Evolutionary conservation across 2,113 vertebrate species (phyloP).

Genomic region (Oncorhynchus keta): DNA sequence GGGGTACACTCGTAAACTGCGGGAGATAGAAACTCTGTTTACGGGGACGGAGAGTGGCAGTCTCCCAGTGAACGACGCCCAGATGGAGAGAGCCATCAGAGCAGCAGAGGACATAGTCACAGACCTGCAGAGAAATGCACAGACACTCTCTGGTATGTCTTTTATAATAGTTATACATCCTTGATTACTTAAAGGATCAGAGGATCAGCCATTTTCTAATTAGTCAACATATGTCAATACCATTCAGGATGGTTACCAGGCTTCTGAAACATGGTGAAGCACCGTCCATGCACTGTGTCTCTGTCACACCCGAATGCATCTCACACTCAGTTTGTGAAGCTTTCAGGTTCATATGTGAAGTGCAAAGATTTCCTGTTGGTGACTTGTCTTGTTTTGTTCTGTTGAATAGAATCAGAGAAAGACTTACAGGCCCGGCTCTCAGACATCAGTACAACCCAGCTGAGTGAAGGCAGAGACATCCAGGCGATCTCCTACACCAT

Average conservation of each 20-base stretch:
- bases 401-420: conserved; percentile 67
- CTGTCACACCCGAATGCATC: neutral
- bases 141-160: conserved; percentile 53
- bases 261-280: too few relatives aligned
- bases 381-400: neutral
- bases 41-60: conserved; percentile 29
- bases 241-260: neutral
- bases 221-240: too few relatives aligned
- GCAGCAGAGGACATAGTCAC: conserved; percentile 61
- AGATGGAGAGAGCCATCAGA: conserved; percentile 75
- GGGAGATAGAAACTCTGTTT: conserved; percentile 73
- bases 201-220: neutral
- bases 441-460: conserved; percentile 65
- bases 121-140: conserved; percentile 69
- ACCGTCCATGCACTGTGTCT: neutral
- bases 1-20: conserved; percentile 71
- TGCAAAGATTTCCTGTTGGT: too few relatives aligned
- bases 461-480: conserved; percentile 60
- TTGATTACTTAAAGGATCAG: neutral
- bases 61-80: neutral
- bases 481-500: conserved; percentile 53
- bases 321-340: neutral
- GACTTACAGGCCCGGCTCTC: conserved; percentile 70
- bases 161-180: neutral
- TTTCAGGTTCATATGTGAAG: too few relatives aligned